Base-by-base conservation (phyloP, 30 jellyfish, hydroid and myxozoan species). In the Aurelia sp. region DNA sequence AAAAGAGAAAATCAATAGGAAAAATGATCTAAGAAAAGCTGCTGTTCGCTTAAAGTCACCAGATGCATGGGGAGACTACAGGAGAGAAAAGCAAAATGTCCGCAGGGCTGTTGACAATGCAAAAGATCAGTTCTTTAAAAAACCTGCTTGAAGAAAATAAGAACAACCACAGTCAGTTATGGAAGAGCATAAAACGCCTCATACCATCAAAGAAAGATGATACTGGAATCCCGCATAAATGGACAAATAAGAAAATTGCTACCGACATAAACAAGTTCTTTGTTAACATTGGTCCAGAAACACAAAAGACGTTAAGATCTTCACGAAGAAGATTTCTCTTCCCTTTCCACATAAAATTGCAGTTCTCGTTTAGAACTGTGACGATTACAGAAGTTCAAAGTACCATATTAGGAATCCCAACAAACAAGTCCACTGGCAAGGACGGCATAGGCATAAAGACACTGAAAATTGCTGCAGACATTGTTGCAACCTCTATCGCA, bases 61-160 rank as follows among this genome's bases (percentile, higher is more conserved):
- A 66, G 77, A 20, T 20, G 77, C 77, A 66, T 66, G 77, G 77
- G 77, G 17, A 66, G 77, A 66, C 77, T 66, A 66, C 77, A 66
- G 77, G 77, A 66, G 21, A 66, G 77, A 66, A 66, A 66, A 31
- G 44, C 77, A 66, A 66, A 66, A 66, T 66, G 77, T 66, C 77
- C 77, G 52, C 13, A 66, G 77, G 59, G 77, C 77, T 66, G 13
- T 66, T 21, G 60, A 66, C 77, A 66, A 66, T 66, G 77, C 77
- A 66, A 66, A 66, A 66, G 77, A 66, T 66, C 77, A 66, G 77
- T 33, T 66, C 77, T 66, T 66, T 66, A 66, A 66, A n/a, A 66
- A 66, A n/a, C 77, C 52, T 66, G 60, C 77, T 66, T 66, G 77
- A 66, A 66, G 77, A 66, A 31, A 66, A 21, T 66, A 66, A 66